Conservation (phyloP, 2,888 invertebrate genomes). For the Acanthosepion esculentum region DNA sequence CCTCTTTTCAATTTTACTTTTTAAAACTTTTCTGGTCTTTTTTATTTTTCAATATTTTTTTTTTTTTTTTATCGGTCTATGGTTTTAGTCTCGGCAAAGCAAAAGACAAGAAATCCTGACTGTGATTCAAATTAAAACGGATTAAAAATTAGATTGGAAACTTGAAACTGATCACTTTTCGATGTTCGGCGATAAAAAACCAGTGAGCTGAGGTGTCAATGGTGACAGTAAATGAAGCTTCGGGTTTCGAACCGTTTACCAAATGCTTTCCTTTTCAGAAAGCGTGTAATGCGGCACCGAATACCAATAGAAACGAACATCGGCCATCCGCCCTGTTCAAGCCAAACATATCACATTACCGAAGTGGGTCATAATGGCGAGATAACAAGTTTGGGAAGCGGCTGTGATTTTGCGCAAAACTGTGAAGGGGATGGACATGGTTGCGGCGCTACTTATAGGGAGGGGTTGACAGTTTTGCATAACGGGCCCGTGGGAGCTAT, state of each 20-base stretch:
- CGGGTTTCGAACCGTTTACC: background rate
- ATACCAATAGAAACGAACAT: background rate
- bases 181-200: too few species aligned
- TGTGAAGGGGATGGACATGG: background rate
- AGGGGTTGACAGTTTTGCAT: background rate
- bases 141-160: too few species aligned
- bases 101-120: too few species aligned
- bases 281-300: background rate
- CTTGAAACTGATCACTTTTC: too few species aligned
- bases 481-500: slow-evolving; percentile 10
- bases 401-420: background rate
- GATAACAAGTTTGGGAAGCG: slow-evolving; percentile 44
- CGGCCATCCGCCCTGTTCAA: background rate
- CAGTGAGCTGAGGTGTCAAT: background rate
- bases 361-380: slow-evolving; percentile 33
- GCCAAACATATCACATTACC: slow-evolving; percentile 5
- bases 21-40: too few species aligned
- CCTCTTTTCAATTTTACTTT: too few species aligned
- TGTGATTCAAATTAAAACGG: too few species aligned
- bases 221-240: background rate
- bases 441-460: background rate
- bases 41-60: too few species aligned
- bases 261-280: background rate
- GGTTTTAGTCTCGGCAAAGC: too few species aligned
- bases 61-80: too few species aligned